Evolutionary conservation across 2,113 vertebrate genomes (phyloP).

Genomic region (Calypte anna): DNA sequence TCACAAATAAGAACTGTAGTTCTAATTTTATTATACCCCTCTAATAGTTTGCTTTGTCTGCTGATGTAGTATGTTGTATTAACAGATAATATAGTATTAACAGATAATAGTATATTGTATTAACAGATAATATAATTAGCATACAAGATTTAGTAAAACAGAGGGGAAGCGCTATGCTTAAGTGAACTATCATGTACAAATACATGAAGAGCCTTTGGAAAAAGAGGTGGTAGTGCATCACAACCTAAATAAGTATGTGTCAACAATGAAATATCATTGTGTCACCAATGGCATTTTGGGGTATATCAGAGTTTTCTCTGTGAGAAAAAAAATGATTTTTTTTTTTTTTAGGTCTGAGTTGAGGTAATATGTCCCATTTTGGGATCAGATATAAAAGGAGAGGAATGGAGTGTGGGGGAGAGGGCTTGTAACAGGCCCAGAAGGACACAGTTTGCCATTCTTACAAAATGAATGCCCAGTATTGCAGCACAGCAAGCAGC

Average conservation of each 20-base stretch:
- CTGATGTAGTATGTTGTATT: neutral
- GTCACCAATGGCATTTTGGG: neutral
- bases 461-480: neutral
- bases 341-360: neutral
- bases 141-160: neutral
- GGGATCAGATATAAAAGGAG: neutral
- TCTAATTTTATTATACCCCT: neutral
- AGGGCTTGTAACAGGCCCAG: neutral
- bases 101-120: neutral
- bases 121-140: neutral
- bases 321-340: neutral
- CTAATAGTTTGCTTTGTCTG: neutral
- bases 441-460: neutral
- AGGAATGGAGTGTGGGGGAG: too few relatives aligned
- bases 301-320: neutral
- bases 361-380: neutral
- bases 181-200: neutral
- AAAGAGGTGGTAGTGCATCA: neutral
- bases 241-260: neutral
- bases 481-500: fast-evolving
- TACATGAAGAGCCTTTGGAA: neutral
- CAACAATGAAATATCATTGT: neutral
- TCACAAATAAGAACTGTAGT: neutral
- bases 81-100: neutral
- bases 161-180: neutral